Evolutionary conservation across 2,888 invertebrate genomes (phyloP).

Genomic region (Acanthococcus lagerstroemiae): DNA sequence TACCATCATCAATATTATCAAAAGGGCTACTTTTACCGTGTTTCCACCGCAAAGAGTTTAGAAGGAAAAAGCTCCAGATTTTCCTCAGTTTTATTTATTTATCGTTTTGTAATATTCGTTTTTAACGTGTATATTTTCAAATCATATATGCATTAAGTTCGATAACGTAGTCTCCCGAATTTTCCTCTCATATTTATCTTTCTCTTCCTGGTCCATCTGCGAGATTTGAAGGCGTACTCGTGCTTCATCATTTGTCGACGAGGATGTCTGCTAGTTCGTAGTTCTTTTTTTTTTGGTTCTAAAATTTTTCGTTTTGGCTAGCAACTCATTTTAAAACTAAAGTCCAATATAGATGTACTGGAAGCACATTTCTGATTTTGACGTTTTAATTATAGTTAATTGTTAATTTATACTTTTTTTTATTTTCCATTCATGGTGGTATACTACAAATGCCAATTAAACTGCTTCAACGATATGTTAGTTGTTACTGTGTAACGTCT

Average conservation of each 20-base stretch:
- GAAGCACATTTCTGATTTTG: too few species aligned
- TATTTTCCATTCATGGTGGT: slow-evolving; percentile 30
- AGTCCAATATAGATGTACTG: too few species aligned
- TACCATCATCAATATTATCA: slow-evolving; percentile 49
- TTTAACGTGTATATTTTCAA: slow-evolving; percentile 20
- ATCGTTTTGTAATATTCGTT: slow-evolving; percentile 25
- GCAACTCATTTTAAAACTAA: too few species aligned
- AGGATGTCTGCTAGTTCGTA: not conserved
- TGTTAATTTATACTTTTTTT: slow-evolving; percentile 28
- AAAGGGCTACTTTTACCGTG: slow-evolving; percentile 58
- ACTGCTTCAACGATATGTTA: slow-evolving; percentile 29
- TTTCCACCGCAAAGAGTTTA: slow-evolving; percentile 84
- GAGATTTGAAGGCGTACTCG: too few species aligned
- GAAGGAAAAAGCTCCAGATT: slow-evolving; percentile 60
- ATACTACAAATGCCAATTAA: slow-evolving; percentile 29
- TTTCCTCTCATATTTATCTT: too few species aligned
- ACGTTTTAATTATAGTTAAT: slow-evolving; percentile 28
- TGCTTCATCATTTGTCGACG: not conserved
- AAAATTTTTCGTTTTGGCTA: too few species aligned
- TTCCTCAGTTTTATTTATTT: slow-evolving; percentile 9
- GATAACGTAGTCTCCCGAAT: not conserved
- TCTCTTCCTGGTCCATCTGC: not conserved
- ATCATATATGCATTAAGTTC: not conserved
- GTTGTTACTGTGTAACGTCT: too few species aligned
- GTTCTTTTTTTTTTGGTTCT: too few species aligned